Conservation (phyloP, 2,113 vertebrate genomes). For the Hymenochirus boettgeri region DNA sequence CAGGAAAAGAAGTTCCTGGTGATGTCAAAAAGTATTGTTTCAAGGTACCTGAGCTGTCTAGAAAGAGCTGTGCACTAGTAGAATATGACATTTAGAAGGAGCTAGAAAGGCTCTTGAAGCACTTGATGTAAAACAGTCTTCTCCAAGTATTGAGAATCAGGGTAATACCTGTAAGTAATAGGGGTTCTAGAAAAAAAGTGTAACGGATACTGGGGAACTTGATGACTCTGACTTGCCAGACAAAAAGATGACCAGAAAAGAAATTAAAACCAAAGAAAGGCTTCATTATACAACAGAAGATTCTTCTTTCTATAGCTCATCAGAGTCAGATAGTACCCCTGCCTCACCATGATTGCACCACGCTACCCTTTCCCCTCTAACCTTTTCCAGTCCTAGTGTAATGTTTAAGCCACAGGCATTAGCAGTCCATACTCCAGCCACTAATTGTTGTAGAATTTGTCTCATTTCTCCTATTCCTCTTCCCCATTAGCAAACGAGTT, state of each 20-base stretch:
- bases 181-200: constrained; percentile 47
- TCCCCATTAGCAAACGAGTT: constrained; percentile 26
- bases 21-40: constrained; percentile 54
- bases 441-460: constrained; percentile 20
- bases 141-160: constrained; percentile 22
- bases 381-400: constrained; percentile 24
- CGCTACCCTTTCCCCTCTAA: rapidly evolving
- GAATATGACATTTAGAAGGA: constrained; percentile 66
- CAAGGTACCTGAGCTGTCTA: constrained; percentile 61
- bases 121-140: constrained; percentile 45
- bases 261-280: background rate
- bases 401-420: constrained; percentile 12
- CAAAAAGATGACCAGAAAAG: constrained; percentile 27
- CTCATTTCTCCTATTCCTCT: constrained; percentile 25
- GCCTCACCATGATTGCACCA: background rate
- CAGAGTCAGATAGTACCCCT: rapidly evolving
- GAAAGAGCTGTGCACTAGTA: constrained; percentile 62
- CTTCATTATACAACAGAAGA: background rate
- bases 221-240: constrained; percentile 27
- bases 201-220: background rate
- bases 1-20: constrained; percentile 65
- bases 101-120: constrained; percentile 53
- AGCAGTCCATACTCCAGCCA: constrained; percentile 33
- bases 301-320: constrained; percentile 36
- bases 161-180: constrained; percentile 56